Percentiles rank a stretch among this genome's conserved stretches.
Conservation (phyloP, 2,888 invertebrate species). For the Folsomia candida region DNA sequence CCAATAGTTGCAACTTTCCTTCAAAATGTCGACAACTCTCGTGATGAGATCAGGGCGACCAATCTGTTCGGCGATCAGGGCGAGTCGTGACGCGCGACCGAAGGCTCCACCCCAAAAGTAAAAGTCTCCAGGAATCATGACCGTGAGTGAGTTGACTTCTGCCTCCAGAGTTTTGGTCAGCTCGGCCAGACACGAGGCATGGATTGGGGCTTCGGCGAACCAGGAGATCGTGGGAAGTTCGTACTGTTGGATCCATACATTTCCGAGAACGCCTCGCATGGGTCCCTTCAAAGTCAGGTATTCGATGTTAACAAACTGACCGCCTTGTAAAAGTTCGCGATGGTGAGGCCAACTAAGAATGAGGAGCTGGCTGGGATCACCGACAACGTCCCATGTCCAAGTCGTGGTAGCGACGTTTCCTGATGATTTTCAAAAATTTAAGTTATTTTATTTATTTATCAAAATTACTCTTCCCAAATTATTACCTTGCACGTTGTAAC, state of each 20-base stretch:
- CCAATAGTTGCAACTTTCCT: constrained; percentile 31
- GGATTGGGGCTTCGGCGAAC: constrained; percentile 31
- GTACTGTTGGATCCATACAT: constrained; percentile 22
- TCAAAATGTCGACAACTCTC: constrained; percentile 30
- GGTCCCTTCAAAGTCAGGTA: constrained; percentile 37
- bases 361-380: constrained; percentile 28
- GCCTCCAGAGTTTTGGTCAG: constrained; percentile 36
- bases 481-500: constrained; percentile 17
- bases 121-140: constrained; percentile 40
- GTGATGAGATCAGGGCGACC: constrained; percentile 29
- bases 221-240: constrained; percentile 37
- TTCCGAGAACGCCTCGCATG: constrained; percentile 37
- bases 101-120: constrained; percentile 47
- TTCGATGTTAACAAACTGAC: constrained; percentile 33
- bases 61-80: constrained; percentile 37
- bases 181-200: constrained; percentile 33
- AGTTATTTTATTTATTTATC: too few species aligned
- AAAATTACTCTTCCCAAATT: too few species aligned
- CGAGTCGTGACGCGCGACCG: constrained; percentile 30
- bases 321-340: constrained; percentile 19
- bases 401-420: constrained; percentile 32
- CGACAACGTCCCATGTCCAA: constrained; percentile 37
- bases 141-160: constrained; percentile 30
- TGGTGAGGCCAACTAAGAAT: constrained; percentile 39
- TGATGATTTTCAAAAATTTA: too few species aligned